Evolutionary conservation across 1,140 invertebrate species (phyloP).

Genomic region (Formica selysi): DNA sequence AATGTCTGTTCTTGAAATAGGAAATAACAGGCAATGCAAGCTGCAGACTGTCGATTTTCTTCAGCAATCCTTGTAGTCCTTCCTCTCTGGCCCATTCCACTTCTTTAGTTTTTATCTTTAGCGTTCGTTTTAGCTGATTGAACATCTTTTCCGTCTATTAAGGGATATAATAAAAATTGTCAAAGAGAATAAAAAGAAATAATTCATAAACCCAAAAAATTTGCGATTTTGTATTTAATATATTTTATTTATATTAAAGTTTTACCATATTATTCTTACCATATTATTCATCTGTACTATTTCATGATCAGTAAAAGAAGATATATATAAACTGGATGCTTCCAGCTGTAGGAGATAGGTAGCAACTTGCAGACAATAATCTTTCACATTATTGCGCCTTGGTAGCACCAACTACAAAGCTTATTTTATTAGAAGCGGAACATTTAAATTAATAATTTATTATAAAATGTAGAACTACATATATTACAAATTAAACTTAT

Average conservation of each 20-base stretch:
- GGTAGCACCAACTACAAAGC: constrained; percentile 66
- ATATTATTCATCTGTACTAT: constrained; percentile 66
- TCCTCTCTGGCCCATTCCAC: constrained; percentile 59
- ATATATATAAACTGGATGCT: constrained; percentile 77
- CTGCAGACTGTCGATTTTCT: constrained; percentile 70
- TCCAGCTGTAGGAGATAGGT: constrained; percentile 68
- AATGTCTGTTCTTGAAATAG: constrained; percentile 39
- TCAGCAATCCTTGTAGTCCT: constrained; percentile 60
- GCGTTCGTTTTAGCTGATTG: constrained; percentile 68
- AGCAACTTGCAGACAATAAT: constrained; percentile 74
- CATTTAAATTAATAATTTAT: constrained; percentile 31
- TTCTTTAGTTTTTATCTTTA: constrained; percentile 62
- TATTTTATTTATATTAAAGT: neutral
- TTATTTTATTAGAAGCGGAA: constrained; percentile 2
- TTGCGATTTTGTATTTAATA: neutral
- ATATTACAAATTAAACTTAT: neutral
- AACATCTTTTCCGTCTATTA: constrained; percentile 70
- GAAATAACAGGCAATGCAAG: constrained; percentile 70
- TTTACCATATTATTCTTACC: constrained; percentile 47
- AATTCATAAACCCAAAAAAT: neutral
- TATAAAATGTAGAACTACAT: neutral
- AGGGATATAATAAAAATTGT: constrained; percentile 6
- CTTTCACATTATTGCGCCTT: constrained; percentile 58
- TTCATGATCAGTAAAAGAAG: constrained; percentile 73
- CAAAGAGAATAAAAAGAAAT: constrained; percentile 6